These are phyloP conservation scores for Picus viridis DNA, from an alignment of 2,797 vertebrate species.

Conservation along the genomic window DNA sequence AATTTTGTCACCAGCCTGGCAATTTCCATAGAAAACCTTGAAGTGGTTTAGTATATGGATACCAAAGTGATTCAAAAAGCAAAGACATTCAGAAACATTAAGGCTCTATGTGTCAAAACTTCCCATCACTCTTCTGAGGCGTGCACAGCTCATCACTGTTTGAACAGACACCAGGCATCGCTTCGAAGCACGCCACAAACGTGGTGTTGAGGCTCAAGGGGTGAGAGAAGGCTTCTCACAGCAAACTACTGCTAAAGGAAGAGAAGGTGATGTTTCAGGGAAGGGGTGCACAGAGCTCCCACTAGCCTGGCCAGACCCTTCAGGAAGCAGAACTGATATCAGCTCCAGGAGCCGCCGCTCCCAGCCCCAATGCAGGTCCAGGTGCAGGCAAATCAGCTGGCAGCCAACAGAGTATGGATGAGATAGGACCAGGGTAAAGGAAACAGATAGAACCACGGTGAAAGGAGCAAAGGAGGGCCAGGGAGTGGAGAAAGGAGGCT, in stretches of 20 bases:
- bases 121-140: not conserved
- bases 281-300: not conserved
- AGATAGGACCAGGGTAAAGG: not conserved
- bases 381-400: conserved; percentile 31
- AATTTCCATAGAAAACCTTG: not conserved
- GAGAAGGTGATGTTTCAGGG: too few relatives aligned
- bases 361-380: not conserved
- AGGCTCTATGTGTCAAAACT: not conserved
- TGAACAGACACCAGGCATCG: not conserved
- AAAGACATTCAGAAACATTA: not conserved
- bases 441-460: not conserved
- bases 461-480: not conserved
- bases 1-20: not conserved
- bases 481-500: not conserved
- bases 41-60: not conserved
- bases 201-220: accelerated
- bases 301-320: not conserved
- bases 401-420: not conserved
- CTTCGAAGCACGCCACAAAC: not conserved
- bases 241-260: not conserved
- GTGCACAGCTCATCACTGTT: not conserved
- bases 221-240: accelerated
- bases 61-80: not conserved
- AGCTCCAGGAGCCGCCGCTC: not conserved
- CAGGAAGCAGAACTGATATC: conserved; percentile 42